Conservation (phyloP, 1,140 invertebrate genomes). For the Sweltsa coloradensis region DNA sequence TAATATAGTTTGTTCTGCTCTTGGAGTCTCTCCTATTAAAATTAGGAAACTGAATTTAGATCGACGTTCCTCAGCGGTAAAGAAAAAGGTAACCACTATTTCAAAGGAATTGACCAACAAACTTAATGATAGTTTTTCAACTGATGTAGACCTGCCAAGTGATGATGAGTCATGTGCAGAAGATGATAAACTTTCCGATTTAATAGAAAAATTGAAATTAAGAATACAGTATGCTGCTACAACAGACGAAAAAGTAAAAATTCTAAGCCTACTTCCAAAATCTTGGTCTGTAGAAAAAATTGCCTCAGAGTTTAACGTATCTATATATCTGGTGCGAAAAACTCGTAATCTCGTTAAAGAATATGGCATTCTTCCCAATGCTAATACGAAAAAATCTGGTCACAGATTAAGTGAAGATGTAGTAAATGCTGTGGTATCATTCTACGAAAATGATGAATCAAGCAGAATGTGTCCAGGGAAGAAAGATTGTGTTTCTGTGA, state of each 20-base stretch:
- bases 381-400: constrained; percentile 9
- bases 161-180: not conserved
- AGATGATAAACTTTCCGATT: not conserved
- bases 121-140: not conserved
- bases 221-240: not conserved
- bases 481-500: constrained; percentile 18
- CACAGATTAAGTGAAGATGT: constrained; percentile 13
- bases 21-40: constrained; percentile 2
- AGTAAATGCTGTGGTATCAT: no score
- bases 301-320: constrained; percentile 13
- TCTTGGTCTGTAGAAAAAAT: constrained; percentile 13
- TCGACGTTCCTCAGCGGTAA: not conserved
- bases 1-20: constrained; percentile 2
- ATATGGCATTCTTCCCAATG: constrained; percentile 13
- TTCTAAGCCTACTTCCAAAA: constrained; percentile 14
- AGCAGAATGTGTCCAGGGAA: constrained; percentile 18
- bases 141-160: not conserved
- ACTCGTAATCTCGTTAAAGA: constrained; percentile 13
- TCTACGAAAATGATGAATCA: constrained; percentile 20
- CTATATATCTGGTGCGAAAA: constrained; percentile 11
- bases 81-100: not conserved
- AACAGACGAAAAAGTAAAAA: constrained; percentile 9
- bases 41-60: not conserved
- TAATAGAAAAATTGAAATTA: not conserved
- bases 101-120: not conserved